phyloP scores from a whole-genome alignment of 2,113 vertebrate species.

The Sorex araneus region DNA sequence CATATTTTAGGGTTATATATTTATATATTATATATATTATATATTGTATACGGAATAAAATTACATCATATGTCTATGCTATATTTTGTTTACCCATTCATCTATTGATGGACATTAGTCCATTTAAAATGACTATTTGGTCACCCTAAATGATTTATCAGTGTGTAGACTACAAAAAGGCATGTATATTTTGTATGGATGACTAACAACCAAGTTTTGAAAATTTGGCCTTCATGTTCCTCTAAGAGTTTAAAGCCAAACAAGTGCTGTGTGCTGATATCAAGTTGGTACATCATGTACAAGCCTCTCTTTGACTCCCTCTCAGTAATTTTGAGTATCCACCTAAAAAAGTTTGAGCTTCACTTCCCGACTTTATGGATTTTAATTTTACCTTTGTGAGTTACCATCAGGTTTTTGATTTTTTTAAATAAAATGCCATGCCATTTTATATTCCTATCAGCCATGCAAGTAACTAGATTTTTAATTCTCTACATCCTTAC shows the following conservation, averaged over 20 bases:
- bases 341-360: neutral
- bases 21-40: too few species aligned
- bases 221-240: too few species aligned
- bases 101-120: neutral
- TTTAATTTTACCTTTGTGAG: neutral
- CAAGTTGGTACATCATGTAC: neutral
- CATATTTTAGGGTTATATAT: too few species aligned
- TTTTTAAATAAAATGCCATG: neutral
- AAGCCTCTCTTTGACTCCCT: neutral
- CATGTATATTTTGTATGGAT: too few species aligned
- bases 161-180: too few species aligned
- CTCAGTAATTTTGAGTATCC: neutral
- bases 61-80: neutral
- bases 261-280: too few species aligned
- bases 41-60: neutral
- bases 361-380: neutral
- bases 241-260: too few species aligned
- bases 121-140: neutral
- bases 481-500: neutral
- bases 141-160: neutral
- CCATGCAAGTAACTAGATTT: neutral
- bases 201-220: too few species aligned
- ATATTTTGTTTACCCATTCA: neutral
- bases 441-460: neutral
- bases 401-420: neutral